Evolutionary conservation across 1,140 invertebrate genomes (phyloP), one percentile per base, ranked within the genome.

Genomic region (Neuroterus valhalla): DNA sequence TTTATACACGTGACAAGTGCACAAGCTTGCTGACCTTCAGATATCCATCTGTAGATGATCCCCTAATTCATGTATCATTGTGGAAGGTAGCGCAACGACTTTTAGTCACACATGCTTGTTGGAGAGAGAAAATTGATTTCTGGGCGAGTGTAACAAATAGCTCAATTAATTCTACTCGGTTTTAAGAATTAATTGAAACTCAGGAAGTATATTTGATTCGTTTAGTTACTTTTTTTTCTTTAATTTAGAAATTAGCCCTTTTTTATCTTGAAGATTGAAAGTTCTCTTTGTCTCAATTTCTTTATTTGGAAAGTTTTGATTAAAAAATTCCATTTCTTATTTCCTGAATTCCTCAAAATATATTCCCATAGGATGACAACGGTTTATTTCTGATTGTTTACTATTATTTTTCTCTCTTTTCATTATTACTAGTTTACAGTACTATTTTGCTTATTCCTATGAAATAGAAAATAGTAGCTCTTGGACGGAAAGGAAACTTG

Each of bases 401-500:
- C 31, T 38, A 62, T 62, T 62, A 62, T 31, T 31, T 62, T 62
- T 52, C 23, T 55, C 14, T 55, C 23, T 23, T 23, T 31, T 15
- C 12, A 38, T 62, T 62, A 62, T 62, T 62, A 62, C 8, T 62
- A 62, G 55, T 62, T 62, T 62, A n/a, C 23, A 62, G 23, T 62
- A 31, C 23, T 62, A 26, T 62, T 26, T 62, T 38, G 23, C 55
- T 62, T 38, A 26, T 62, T 62, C 31, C 55, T 62, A 62, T 62
- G 55, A 62, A 62, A 62, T 62, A 62, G 55, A 62, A 62, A 62
- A 62, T 62, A n/a, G 55, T 23, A 62, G 55, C 55, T 62, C 23
- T 62, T 62, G 55, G 31, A 38, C 55, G 55, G 55, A 62, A 62
- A 15, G 55, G n/a, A 38, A 62, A 62, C 31, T 31, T 26, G 55